These are phyloP conservation scores for Mareca penelope DNA, from an alignment of 2,797 vertebrate species.

Conservation along the genomic window DNA sequence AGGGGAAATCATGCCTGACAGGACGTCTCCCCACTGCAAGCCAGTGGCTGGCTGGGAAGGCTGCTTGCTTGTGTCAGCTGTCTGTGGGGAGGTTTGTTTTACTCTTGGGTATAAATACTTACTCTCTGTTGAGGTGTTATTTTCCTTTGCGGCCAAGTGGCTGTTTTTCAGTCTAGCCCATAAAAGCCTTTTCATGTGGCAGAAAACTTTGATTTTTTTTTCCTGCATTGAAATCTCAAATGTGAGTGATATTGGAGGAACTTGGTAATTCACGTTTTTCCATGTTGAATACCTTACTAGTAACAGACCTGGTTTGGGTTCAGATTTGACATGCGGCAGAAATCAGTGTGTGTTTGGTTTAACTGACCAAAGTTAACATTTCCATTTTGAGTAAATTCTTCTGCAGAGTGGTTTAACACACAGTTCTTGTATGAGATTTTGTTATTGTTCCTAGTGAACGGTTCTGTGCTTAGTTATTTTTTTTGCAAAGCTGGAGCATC, in stretches of 20 bases:
- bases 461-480: not conserved
- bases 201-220: not conserved
- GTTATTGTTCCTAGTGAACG: not conserved
- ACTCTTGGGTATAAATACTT: not conserved
- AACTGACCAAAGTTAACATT: not conserved
- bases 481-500: not conserved
- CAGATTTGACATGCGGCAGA: not conserved
- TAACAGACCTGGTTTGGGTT: not conserved
- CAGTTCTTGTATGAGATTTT: not conserved
- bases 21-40: not conserved
- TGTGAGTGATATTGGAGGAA: not conserved
- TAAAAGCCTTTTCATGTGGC: not conserved
- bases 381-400: not conserved
- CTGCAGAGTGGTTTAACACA: not conserved
- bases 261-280: not conserved
- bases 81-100: not conserved
- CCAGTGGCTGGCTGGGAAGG: not conserved
- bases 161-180: not conserved
- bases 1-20: accelerated
- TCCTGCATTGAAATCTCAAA: not conserved
- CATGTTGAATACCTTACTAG: not conserved
- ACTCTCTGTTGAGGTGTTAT: not conserved
- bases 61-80: not conserved
- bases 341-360: not conserved
- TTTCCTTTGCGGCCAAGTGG: not conserved